Base-by-base conservation (phyloP, 2,888 invertebrate genomes). In the Diadromus collaris region DNA sequence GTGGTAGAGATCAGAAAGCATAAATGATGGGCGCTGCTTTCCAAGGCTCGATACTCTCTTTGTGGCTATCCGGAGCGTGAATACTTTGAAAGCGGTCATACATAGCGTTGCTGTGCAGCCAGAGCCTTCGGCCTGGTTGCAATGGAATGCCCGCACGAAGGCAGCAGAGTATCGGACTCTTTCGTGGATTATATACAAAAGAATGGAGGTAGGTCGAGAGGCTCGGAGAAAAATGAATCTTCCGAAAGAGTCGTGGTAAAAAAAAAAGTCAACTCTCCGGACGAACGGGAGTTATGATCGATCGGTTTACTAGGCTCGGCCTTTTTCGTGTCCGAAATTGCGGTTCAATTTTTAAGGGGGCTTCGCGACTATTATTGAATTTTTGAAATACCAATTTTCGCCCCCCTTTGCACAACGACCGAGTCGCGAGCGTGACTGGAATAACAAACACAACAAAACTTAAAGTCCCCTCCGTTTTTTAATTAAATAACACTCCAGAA, bases 21-120 rank as follows among this genome's bases (percentile, higher is more conserved):
- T 68, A 64, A 76, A 76, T 69, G 60, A 69, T 54, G 64, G 60
- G 58, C 64, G 41, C 2, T 29, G 41, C 19, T 3, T 0, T 19
- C 46, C 10, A 21, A n/a, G 29, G 34, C n/a, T 58, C 1, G 24
- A n/a, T 44, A 21, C 44, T 61, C 60, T 54, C 63, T 79, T 76
- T 79, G 71, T 72, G 63, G 65, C 54, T 0, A 51, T 21, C 24
- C 58, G 72, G 72, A 69, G 79, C 79, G 67, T 76, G 72, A 76
- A 54, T 34, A 70, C 64, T 60, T 76, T 58, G 27, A 58, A 56
- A 44, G 44, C 41, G n/a, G n/a, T 24, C 51, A 54, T 56, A 56
- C 44, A 29, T 27, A 41, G 27, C 27, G 34, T 32, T 32, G 24
- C 60, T 38, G 16, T 29, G 21, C 60, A 2, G 9, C 1, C 1